Base-by-base conservation (phyloP, 1,140 invertebrate genomes). In the Pseudomyrmex flavicornis region DNA sequence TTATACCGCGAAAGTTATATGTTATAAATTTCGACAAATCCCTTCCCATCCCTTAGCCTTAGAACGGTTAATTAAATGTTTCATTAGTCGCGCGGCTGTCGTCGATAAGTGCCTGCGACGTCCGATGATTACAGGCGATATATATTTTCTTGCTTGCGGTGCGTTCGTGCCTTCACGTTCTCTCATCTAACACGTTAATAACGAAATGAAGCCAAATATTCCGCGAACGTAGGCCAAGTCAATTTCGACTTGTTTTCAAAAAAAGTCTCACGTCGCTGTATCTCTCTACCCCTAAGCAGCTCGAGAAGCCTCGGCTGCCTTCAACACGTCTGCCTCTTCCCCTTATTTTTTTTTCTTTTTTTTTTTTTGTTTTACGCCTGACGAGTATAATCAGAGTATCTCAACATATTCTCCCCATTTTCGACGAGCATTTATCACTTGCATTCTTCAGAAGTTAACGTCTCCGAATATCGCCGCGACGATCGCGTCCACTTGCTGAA, bases 51-150 rank as follows among this genome's bases (percentile, higher is more conserved):
- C 35, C 35, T 7, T 52, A 70, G 70, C 65, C 17, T n/a, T n/a
- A n/a, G 76, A 70, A 70, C 76, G 76, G 76, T 79, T 79, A 79
- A 79, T 79, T 79, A 79, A 79, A 79, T 52, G 65, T 79, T 79
- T 79, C 70, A 79, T 70, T 76, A 65, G 22, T 50, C 15, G 48
- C 22, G n/a, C 26, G 5, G 13, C 15, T 8, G 7, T 59, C 12
- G 26, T n/a, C 15, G 7, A 9, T 63, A 65, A 22, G 22, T 2
- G 46, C 15, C 46, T n/a, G n/a, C 65, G 65, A 56, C 35, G 26
- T 22, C 8, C 61, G 13, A 66, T 66, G 44, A 68, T 68, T 69
- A 44, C 68, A 50, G 76, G 10, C 61, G 59, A 68, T 54, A 66
- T 54, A 66, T 66, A 66, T 76, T 52, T 75, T 50, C 35, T 35